Conservation (phyloP, 2,888 invertebrate genomes). For the Harpalus rufipes region DNA sequence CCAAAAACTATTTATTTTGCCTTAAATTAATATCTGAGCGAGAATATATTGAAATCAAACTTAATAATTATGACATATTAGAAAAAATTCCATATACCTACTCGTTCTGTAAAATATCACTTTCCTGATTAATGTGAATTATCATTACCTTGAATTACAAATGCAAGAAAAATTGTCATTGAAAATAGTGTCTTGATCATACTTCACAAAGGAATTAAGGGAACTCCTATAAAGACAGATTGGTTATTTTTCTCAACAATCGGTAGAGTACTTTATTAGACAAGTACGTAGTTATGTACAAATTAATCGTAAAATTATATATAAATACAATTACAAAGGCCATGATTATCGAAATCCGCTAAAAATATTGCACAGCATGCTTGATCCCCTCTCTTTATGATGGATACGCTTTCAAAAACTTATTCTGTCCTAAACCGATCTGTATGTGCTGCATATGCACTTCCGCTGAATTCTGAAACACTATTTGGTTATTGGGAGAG, state of each 20-base stretch:
- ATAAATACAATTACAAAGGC: constrained; percentile 37
- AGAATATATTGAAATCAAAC: too few relatives aligned
- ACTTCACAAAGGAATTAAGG: too few relatives aligned
- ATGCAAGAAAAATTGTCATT: too few relatives aligned
- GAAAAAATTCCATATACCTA: too few relatives aligned
- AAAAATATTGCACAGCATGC: constrained; percentile 68
- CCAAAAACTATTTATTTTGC: too few relatives aligned
- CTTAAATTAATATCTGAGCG: too few relatives aligned
- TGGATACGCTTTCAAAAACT: constrained; percentile 58
- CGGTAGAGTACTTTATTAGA: constrained; percentile 46
- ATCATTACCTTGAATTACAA: too few relatives aligned
- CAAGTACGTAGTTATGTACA: constrained; percentile 59
- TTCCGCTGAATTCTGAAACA: constrained; percentile 93
- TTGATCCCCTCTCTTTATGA: constrained; percentile 31
- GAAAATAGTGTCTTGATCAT: too few relatives aligned
- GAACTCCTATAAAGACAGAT: neutral
- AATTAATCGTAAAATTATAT: constrained; percentile 50
- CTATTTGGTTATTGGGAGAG: constrained; percentile 85
- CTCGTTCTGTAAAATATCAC: too few relatives aligned
- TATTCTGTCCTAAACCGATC: constrained; percentile 80
- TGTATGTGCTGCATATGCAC: constrained; percentile 94
- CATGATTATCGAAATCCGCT: constrained; percentile 31
- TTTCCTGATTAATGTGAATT: too few relatives aligned
- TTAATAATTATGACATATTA: too few relatives aligned
- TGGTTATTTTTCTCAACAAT: constrained; percentile 32